These are phyloP conservation scores for Ectobius pallidus DNA, from an alignment of 2,888 invertebrate genomes.

Conservation along the genomic window DNA sequence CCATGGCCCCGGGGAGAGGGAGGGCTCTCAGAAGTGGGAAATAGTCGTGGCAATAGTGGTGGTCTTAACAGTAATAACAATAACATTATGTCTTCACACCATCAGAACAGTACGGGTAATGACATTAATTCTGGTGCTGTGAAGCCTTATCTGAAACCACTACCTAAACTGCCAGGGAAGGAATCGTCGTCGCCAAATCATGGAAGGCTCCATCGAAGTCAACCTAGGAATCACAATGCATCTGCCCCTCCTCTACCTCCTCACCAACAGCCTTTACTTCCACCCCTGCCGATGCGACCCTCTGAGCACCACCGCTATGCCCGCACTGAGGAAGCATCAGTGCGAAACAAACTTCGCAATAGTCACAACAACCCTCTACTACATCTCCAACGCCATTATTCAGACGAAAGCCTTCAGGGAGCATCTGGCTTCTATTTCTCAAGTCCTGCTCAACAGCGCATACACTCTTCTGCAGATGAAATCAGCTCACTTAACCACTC, in stretches of 20 bases:
- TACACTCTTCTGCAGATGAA: constrained; percentile 82
- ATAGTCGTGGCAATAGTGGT: background rate
- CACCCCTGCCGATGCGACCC: constrained; percentile 43
- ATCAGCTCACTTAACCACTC: constrained; percentile 81
- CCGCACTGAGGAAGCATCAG: constrained; percentile 45
- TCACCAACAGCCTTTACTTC: constrained; percentile 47
- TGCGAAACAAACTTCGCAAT: constrained; percentile 43
- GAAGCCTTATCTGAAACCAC: constrained; percentile 63
- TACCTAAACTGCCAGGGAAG: constrained; percentile 62
- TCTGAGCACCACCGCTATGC: constrained; percentile 42
- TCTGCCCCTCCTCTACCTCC: constrained; percentile 48
- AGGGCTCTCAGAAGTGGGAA: constrained; percentile 41
- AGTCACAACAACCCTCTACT: constrained; percentile 23
- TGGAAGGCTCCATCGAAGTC: constrained; percentile 33
- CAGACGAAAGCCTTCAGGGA: constrained; percentile 69
- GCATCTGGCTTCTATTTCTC: constrained; percentile 48
- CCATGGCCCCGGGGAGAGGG: constrained; percentile 68
- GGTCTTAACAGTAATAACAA: constrained; percentile 28
- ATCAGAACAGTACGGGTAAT: constrained; percentile 36
- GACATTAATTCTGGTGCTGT: constrained; percentile 39
- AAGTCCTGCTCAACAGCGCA: constrained; percentile 50
- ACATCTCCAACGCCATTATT: constrained; percentile 65
- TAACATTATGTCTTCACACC: constrained; percentile 36
- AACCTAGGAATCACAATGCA: constrained; percentile 6
- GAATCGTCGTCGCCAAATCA: constrained; percentile 53